A percentile compares a stretch with the other conserved stretches of the same genome.
Evolutionary conservation across 1,140 invertebrate genomes (phyloP).

Genomic region (Drosophila biarmipes): DNA sequence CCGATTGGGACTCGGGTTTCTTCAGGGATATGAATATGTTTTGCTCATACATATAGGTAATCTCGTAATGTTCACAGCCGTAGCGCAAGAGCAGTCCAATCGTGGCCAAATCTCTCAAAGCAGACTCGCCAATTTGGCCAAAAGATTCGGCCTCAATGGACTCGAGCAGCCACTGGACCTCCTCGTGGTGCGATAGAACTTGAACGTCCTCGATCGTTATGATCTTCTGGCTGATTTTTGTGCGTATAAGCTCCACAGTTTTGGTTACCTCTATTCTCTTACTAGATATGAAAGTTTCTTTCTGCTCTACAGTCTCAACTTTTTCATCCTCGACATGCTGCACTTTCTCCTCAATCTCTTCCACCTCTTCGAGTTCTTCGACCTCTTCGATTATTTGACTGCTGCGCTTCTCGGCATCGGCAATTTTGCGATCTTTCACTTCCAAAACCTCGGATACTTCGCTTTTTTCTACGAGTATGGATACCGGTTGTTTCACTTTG

Average conservation of each 20-base stretch:
- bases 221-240: constrained; percentile 76
- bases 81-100: constrained; percentile 91
- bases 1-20: constrained; percentile 91
- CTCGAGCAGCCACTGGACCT: constrained; percentile 91
- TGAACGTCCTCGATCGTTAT: constrained; percentile 75
- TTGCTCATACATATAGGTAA: constrained; percentile 91
- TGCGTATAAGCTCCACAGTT: constrained; percentile 73
- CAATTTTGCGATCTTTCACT: constrained; percentile 76
- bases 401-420: constrained; percentile 58
- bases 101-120: constrained; percentile 91
- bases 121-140: constrained; percentile 90
- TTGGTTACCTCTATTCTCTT: constrained; percentile 69
- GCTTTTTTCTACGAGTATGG: constrained; percentile 85
- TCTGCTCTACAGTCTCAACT: constrained; percentile 37
- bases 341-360: constrained; percentile 42
- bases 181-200: constrained; percentile 84
- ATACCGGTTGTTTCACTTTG: constrained; percentile 72
- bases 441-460: constrained; percentile 84
- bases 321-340: constrained; percentile 54
- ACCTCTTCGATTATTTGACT: constrained; percentile 80
- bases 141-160: constrained; percentile 91
- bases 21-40: constrained; percentile 91
- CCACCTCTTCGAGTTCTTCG: constrained; percentile 67
- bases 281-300: constrained; percentile 50
- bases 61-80: constrained; percentile 91